Evolutionary conservation across 2,888 invertebrate species (phyloP).

Genomic region (Heliconius charithonia): DNA sequence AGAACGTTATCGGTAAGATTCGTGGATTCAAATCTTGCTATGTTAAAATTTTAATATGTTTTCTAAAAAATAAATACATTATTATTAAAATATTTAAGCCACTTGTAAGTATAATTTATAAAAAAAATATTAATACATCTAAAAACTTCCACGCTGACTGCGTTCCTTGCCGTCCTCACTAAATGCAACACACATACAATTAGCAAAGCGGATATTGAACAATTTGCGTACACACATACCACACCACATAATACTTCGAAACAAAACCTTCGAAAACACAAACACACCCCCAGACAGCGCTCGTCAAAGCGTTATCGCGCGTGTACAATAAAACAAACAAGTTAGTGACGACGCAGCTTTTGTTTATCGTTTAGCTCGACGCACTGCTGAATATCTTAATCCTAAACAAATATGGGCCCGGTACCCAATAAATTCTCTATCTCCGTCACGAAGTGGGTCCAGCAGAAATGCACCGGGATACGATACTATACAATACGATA

Average conservation of each 20-base stretch:
- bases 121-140: too few species aligned
- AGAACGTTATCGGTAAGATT: too few species aligned
- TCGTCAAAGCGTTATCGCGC: slow-evolving; percentile 74
- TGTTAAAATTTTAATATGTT: too few species aligned
- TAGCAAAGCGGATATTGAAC: slow-evolving; percentile 21
- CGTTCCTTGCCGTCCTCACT: background rate
- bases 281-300: slow-evolving; percentile 29
- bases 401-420: slow-evolving; percentile 76
- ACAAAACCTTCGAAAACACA: slow-evolving; percentile 30
- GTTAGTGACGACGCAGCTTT: slow-evolving; percentile 73
- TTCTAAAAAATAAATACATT: too few species aligned
- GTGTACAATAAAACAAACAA: slow-evolving; percentile 79
- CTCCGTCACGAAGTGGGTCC: slow-evolving; percentile 52
- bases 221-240: slow-evolving; percentile 26
- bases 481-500: slow-evolving; percentile 57
- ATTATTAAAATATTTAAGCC: too few species aligned
- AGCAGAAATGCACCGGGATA: slow-evolving; percentile 61
- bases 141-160: background rate
- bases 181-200: background rate
- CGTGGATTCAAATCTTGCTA: too few species aligned
- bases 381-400: slow-evolving; percentile 77
- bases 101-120: too few species aligned
- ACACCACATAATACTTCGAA: slow-evolving; percentile 32
- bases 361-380: slow-evolving; percentile 76
- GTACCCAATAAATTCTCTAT: slow-evolving; percentile 65